These are phyloP conservation scores for Hippopotamus amphibius DNA, from an alignment of 2,113 vertebrate species.

Conservation along the genomic window DNA sequence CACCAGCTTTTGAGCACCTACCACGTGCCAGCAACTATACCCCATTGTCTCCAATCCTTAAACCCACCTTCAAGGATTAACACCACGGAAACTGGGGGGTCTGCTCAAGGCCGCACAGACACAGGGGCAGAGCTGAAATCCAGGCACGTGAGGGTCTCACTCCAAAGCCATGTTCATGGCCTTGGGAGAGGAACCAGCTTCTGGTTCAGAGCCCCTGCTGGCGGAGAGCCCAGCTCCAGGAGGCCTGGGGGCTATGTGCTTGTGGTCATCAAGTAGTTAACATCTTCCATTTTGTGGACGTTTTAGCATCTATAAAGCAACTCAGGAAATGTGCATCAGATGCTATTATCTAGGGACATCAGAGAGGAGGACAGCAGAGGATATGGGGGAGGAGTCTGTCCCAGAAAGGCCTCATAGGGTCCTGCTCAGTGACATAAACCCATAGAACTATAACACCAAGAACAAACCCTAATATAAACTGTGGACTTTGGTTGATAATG, in stretches of 20 bases:
- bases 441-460: accelerated
- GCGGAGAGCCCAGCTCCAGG: too few species aligned
- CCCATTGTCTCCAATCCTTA: not conserved
- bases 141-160: accelerated
- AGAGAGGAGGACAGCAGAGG: not conserved
- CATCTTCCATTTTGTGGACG: not conserved
- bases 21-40: not conserved
- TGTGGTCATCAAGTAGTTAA: not conserved
- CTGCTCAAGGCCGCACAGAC: not conserved
- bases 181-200: not conserved
- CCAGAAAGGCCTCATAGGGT: not conserved
- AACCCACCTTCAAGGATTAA: not conserved
- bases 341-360: not conserved
- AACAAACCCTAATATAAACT: not conserved
- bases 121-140: not conserved
- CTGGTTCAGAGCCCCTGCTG: too few species aligned
- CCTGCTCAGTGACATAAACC: not conserved
- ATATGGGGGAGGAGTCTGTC: not conserved
- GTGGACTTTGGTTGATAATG: accelerated
- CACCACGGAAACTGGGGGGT: not conserved
- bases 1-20: not conserved
- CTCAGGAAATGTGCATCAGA: accelerated
- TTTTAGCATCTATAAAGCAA: not conserved
- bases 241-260: not conserved
- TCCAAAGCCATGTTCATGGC: not conserved